These are phyloP conservation scores for Pomatostomus ruficeps DNA, from an alignment of 2,113 vertebrate genomes.

Conservation along the genomic window DNA sequence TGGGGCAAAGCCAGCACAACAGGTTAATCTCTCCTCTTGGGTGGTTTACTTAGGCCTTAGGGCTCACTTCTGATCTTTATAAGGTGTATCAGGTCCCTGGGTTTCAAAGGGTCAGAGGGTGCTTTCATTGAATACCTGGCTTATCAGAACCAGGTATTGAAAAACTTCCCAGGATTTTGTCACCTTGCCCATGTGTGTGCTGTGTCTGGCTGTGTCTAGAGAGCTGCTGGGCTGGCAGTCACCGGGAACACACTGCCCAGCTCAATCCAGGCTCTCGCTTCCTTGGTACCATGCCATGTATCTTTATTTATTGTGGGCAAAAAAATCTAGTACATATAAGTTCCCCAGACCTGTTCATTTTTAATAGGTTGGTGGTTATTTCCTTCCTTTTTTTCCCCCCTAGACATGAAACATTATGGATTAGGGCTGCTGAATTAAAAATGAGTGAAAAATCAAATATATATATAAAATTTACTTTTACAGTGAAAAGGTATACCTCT, in stretches of 20 bases:
- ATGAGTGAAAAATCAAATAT: not conserved
- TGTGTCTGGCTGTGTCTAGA: not conserved
- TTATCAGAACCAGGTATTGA: not conserved
- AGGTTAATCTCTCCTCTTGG: not conserved
- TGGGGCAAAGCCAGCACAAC: not conserved
- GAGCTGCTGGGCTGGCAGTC: not conserved
- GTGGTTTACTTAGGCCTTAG: not conserved
- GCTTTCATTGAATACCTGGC: not conserved
- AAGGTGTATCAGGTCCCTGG: not conserved
- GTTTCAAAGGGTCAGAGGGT: not conserved
- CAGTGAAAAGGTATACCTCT: not conserved
- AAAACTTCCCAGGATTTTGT: not conserved
- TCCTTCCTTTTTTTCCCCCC: not conserved
- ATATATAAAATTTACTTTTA: not conserved
- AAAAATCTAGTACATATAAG: not conserved
- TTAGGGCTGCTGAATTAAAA: not conserved
- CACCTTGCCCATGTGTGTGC: not conserved
- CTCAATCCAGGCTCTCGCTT: not conserved
- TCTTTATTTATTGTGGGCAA: not conserved
- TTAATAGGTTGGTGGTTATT: not conserved
- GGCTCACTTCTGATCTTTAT: not conserved
- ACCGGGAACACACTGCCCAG: rapidly evolving
- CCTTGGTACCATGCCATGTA: not conserved
- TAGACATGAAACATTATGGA: too few relatives aligned
- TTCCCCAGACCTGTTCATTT: not conserved